phyloP scores from a whole-genome alignment of 2,888 invertebrate genomes.

The Galerucella nymphaeae region DNA sequence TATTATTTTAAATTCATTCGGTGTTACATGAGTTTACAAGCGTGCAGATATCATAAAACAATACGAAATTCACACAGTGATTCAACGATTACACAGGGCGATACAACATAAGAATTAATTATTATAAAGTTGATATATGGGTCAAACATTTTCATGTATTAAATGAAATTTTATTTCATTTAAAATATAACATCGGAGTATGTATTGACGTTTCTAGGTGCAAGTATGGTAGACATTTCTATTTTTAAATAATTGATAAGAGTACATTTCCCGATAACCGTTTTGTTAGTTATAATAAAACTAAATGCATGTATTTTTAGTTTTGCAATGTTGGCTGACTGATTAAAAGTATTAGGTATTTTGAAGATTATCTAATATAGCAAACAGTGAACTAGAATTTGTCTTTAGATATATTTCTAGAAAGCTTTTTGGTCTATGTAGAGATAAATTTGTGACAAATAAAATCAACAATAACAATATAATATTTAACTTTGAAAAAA shows the following conservation, averaged over 20 bases:
- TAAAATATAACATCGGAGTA: neutral
- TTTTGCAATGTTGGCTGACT: neutral
- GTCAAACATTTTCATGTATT: too few species aligned
- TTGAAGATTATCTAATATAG: neutral
- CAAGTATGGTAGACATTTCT: neutral
- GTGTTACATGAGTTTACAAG: slow-evolving; percentile 16
- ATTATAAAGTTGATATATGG: neutral
- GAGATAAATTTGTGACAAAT: too few species aligned
- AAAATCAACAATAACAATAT: too few species aligned
- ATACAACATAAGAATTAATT: neutral
- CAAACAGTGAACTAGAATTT: neutral
- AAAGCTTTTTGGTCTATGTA: too few species aligned
- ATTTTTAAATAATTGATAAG: neutral
- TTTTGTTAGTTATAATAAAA: neutral
- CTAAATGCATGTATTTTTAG: neutral
- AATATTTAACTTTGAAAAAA: too few species aligned
- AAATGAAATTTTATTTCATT: too few species aligned
- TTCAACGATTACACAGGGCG: neutral
- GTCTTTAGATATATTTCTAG: too few species aligned
- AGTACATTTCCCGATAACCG: neutral
- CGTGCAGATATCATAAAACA: neutral
- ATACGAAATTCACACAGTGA: slow-evolving; percentile 8
- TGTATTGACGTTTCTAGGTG: neutral
- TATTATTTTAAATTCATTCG: slow-evolving; percentile 19
- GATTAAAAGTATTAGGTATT: neutral